Percentiles rank a stretch among this genome's conserved stretches.
phyloP scores from a whole-genome alignment of 2,113 vertebrate genomes.

The Ceuthmochares aereus region DNA sequence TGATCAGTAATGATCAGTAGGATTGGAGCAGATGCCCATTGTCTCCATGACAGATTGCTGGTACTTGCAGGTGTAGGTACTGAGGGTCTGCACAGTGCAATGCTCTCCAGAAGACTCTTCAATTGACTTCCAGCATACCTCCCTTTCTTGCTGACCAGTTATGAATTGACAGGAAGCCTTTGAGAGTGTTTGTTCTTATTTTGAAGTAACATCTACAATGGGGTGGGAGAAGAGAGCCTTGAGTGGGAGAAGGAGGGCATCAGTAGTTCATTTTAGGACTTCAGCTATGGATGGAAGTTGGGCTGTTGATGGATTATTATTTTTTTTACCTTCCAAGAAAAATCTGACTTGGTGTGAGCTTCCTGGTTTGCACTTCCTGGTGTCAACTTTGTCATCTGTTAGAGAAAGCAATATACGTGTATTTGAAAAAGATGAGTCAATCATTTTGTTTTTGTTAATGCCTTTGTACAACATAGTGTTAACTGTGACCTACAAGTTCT shows the following conservation, averaged over 20 bases:
- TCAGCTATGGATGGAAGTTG: neutral
- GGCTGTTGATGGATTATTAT: neutral
- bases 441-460: neutral
- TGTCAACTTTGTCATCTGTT: neutral
- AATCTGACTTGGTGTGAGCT: neutral
- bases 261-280: neutral
- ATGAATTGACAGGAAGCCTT: neutral
- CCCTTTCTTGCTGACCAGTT: neutral
- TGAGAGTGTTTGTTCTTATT: neutral
- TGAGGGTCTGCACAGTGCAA: accelerated
- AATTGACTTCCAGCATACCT: accelerated
- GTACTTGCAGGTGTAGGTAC: neutral
- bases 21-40: neutral
- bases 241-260: neutral
- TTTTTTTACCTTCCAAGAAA: neutral
- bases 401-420: neutral
- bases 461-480: neutral
- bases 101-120: neutral
- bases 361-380: neutral
- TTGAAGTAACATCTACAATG: neutral
- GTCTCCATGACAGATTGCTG: accelerated
- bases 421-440: neutral
- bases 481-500: neutral
- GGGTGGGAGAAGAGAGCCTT: neutral
- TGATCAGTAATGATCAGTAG: neutral